A percentile compares a stretch with the other conserved stretches of the same genome.
Conservation (phyloP, 2,113 vertebrate genomes). For the Blennius ocellaris region DNA sequence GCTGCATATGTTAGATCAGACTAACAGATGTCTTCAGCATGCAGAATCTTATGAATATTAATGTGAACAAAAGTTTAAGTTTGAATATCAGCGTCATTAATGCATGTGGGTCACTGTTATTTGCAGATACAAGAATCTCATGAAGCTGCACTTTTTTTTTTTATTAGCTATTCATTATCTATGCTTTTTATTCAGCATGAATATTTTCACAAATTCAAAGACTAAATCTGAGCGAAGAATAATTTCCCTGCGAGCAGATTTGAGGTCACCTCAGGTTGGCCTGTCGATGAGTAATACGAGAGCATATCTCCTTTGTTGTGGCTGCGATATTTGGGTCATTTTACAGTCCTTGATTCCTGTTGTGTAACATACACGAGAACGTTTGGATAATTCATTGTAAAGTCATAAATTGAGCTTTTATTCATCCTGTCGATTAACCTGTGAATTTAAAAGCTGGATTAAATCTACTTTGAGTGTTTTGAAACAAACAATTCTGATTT, state of each 20-base stretch:
- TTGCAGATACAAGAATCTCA: neutral
- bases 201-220: neutral
- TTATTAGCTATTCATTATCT: neutral
- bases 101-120: neutral
- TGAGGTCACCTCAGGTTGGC: neutral
- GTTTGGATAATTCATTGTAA: constrained; percentile 2
- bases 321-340: neutral
- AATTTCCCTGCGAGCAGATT: neutral
- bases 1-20: neutral
- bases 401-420: constrained; percentile 26
- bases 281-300: neutral
- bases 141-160: too few relatives aligned
- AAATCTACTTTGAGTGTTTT: constrained; percentile 4
- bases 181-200: neutral
- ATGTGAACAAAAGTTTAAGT: neutral
- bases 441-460: neutral
- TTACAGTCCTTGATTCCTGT: neutral
- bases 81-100: neutral
- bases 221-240: neutral
- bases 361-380: too few relatives aligned
- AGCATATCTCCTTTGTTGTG: neutral
- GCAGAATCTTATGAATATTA: neutral
- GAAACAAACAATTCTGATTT: neutral
- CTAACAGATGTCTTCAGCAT: neutral
- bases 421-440: constrained; percentile 28